Evolutionary conservation across 2,113 vertebrate species (phyloP).

Genomic region (Cyanistes caeruleus): DNA sequence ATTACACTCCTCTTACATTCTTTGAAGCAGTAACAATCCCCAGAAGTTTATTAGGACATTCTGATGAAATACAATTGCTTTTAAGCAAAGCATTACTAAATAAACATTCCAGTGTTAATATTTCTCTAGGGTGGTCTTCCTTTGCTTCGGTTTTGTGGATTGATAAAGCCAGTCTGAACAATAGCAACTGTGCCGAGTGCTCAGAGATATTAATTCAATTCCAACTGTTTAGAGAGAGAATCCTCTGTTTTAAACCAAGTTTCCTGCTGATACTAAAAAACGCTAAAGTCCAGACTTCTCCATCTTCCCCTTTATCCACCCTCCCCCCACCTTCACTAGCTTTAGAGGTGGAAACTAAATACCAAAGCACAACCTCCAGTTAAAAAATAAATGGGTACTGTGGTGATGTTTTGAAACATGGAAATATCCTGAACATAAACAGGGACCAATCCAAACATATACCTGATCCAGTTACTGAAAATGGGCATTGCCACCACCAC

Average conservation of each 20-base stretch:
- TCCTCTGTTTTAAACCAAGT: not conserved
- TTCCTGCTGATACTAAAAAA: not conserved
- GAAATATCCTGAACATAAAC: not conserved
- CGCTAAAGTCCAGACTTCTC: not conserved
- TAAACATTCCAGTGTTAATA: constrained; percentile 49
- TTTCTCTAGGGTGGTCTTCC: constrained; percentile 56
- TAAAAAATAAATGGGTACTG: not conserved
- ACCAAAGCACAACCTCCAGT: constrained; percentile 21
- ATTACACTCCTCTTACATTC: not conserved
- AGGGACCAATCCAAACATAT: fast-evolving
- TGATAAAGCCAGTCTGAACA: constrained; percentile 27
- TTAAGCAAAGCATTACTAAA: constrained; percentile 27
- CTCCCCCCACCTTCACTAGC: not conserved
- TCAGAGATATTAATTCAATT: not conserved
- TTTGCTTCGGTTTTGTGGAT: not conserved
- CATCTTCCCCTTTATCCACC: fast-evolving
- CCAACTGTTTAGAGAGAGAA: not conserved
- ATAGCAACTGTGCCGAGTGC: not conserved
- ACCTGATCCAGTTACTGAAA: not conserved
- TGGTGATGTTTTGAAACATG: not conserved
- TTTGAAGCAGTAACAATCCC: constrained; percentile 64
- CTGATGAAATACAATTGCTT: constrained; percentile 32
- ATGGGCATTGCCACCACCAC: not conserved
- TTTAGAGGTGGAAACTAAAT: not conserved
- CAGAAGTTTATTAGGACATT: constrained; percentile 59